Evolutionary conservation across 1,140 invertebrate genomes (phyloP).

Genomic region (Probaryconus sp.): DNA sequence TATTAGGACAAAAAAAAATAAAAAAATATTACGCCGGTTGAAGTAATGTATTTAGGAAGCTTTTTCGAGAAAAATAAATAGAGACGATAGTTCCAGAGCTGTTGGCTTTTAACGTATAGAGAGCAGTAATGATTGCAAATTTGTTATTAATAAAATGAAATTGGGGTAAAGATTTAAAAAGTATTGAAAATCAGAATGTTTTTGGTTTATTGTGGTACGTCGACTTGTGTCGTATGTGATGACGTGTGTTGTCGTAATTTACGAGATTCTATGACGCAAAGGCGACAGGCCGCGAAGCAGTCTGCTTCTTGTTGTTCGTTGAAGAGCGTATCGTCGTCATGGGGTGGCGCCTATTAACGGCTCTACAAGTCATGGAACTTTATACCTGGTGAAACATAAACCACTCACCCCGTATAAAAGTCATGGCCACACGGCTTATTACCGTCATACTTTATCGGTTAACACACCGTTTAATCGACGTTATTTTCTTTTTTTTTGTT

Average conservation of each 20-base stretch:
- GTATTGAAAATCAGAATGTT: slow-evolving; percentile 9
- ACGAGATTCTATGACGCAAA: slow-evolving; percentile 42
- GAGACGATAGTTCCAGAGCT: no score
- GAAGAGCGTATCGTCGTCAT: slow-evolving; percentile 62
- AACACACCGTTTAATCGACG: slow-evolving; percentile 59
- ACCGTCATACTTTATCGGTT: slow-evolving; percentile 49
- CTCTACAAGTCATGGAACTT: slow-evolving; percentile 71
- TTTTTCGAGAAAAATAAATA: no score
- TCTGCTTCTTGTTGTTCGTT: slow-evolving; percentile 35
- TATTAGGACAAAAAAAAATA: no score
- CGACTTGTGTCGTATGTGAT: slow-evolving; percentile 19
- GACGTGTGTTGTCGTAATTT: slow-evolving; percentile 39
- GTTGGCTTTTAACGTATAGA: no score
- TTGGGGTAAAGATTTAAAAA: slow-evolving; percentile 8
- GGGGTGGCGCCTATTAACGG: slow-evolving; percentile 69
- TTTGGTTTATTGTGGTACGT: slow-evolving; percentile 11
- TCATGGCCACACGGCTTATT: slow-evolving; percentile 57
- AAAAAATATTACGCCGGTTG: no score
- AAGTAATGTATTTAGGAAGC: no score
- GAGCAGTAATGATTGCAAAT: slow-evolving; percentile 9
- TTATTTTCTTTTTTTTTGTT: slow-evolving; percentile 63
- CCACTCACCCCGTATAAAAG: slow-evolving; percentile 68
- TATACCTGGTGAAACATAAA: slow-evolving; percentile 74
- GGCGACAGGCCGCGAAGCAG: slow-evolving; percentile 31
- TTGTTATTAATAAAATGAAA: not conserved